A percentile compares a stretch with the other conserved stretches of the same genome.
phyloP scores from a whole-genome alignment of 2,888 invertebrate genomes.

The Synergus itoensis region DNA sequence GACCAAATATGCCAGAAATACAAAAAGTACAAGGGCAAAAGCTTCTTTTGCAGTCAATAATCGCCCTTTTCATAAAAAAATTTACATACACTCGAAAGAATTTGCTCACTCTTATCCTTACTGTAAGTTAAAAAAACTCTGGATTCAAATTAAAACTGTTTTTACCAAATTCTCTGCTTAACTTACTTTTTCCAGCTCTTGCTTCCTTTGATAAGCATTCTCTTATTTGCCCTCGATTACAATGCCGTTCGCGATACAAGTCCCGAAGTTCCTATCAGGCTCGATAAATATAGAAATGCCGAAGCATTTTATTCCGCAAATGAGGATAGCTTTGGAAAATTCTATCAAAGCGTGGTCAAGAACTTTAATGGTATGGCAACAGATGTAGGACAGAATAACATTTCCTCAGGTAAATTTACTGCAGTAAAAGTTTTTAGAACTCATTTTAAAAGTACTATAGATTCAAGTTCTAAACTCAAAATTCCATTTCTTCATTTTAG shows the following conservation, averaged over 20 bases:
- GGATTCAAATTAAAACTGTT: neutral
- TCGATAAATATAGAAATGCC: slow-evolving; percentile 69
- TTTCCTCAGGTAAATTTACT: slow-evolving; percentile 56
- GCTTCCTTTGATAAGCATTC: slow-evolving; percentile 68
- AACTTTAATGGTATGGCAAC: slow-evolving; percentile 57
- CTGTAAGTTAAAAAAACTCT: slow-evolving; percentile 61
- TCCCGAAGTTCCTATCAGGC: slow-evolving; percentile 66
- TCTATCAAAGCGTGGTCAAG: slow-evolving; percentile 60
- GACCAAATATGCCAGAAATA: slow-evolving; percentile 58
- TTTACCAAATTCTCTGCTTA: neutral
- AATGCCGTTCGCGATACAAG: slow-evolving; percentile 58
- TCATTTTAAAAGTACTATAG: neutral
- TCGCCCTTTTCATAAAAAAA: slow-evolving; percentile 75
- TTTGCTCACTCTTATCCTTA: slow-evolving; percentile 65
- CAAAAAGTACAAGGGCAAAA: slow-evolving; percentile 67
- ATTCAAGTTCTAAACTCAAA: no score
- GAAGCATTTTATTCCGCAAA: slow-evolving; percentile 67
- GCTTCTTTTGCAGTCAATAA: slow-evolving; percentile 68
- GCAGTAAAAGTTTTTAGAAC: slow-evolving; percentile 25
- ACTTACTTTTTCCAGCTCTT: slow-evolving; percentile 62
- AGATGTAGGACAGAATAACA: slow-evolving; percentile 48
- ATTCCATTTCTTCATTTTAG: no score
- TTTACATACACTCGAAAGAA: slow-evolving; percentile 70
- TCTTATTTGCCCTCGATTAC: slow-evolving; percentile 70
- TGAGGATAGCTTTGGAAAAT: slow-evolving; percentile 52